Base-by-base conservation (phyloP, 2,113 vertebrate genomes). In the Dipodomys ordii region DNA sequence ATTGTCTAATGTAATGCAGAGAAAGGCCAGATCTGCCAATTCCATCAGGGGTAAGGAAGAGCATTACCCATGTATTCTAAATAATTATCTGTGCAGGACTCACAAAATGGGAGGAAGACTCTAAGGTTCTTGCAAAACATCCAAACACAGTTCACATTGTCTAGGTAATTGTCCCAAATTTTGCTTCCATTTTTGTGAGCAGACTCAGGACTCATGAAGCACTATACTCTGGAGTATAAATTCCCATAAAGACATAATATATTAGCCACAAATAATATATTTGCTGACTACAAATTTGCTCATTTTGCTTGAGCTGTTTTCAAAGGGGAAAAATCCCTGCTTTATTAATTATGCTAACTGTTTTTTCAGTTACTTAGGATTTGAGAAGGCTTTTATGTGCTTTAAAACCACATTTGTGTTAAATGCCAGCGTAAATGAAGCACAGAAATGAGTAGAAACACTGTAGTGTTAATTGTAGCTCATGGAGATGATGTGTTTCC, bases 301-400 rank as follows among this genome's bases (percentile, higher is more conserved):
- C 74, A 92, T 86, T 96, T 93, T 90, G 74, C 88, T 93, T 90
- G 88, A 83, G 74, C 67, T 69, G 2, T 64, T 90, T 94, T 57
- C 9, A 94, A 44, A 16, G 72, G 62, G 12, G 19, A 72, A 64
- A 80, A 77, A 90, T 28, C 35, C 22, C 62, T 76, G 35, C 71
- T 89, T 96, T 93, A 96, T 96, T 92, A 94, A 96, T 96, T 95
- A 96, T 94, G 87, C 67, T 93, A 95, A 92, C 57, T 60, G 90
- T 39, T 94, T 94, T 94, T 53, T 85, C 88, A 95, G 85, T 93
- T 93, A 72, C 88, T 95, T 94, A 57, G 90, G 74, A 90, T 90
- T 94, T 94, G 93, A 94, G 74, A 60, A 88, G 86, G 74, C 0
- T 83, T 90, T 79, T 72, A 71, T 65, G 60, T 94, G 78, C 68